Evolutionary conservation across 2,113 vertebrate genomes (phyloP).

Genomic region (Protomyctophum bolini): DNA sequence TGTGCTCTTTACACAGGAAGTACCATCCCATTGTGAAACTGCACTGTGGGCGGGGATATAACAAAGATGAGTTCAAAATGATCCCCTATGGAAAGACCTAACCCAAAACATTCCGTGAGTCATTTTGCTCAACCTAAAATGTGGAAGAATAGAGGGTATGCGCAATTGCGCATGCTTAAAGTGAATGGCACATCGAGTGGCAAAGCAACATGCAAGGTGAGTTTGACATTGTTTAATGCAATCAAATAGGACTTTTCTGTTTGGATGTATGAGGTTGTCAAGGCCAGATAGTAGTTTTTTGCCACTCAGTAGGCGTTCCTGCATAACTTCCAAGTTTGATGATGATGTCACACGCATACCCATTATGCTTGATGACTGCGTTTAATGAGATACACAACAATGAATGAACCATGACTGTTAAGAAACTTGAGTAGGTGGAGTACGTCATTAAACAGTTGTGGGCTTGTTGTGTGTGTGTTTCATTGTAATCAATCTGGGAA

Average conservation of each 20-base stretch:
- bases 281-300: too few relatives aligned
- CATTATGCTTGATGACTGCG: slow-evolving; percentile 15
- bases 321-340: too few relatives aligned
- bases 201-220: too few relatives aligned
- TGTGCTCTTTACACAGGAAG: not conserved
- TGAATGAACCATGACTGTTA: slow-evolving; percentile 41
- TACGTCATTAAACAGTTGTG: slow-evolving; percentile 46
- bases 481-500: too few relatives aligned
- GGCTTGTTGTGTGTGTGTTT: slow-evolving; percentile 1
- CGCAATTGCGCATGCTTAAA: too few relatives aligned
- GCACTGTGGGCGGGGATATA: slow-evolving; percentile 12
- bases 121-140: slow-evolving; percentile 18
- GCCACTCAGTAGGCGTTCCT: too few relatives aligned
- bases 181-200: too few relatives aligned
- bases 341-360: too few relatives aligned
- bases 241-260: too few relatives aligned
- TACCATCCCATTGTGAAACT: slow-evolving; percentile 8
- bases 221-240: too few relatives aligned
- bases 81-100: not conserved
- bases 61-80: slow-evolving; percentile 3
- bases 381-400: not conserved
- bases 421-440: slow-evolving; percentile 18
- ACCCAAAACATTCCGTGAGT: slow-evolving; percentile 54
- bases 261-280: too few relatives aligned
- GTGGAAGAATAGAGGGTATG: slow-evolving; percentile 40